These are phyloP conservation scores for Hyaena hyaena DNA, from an alignment of 2,113 vertebrate species.

Conservation along the genomic window DNA sequence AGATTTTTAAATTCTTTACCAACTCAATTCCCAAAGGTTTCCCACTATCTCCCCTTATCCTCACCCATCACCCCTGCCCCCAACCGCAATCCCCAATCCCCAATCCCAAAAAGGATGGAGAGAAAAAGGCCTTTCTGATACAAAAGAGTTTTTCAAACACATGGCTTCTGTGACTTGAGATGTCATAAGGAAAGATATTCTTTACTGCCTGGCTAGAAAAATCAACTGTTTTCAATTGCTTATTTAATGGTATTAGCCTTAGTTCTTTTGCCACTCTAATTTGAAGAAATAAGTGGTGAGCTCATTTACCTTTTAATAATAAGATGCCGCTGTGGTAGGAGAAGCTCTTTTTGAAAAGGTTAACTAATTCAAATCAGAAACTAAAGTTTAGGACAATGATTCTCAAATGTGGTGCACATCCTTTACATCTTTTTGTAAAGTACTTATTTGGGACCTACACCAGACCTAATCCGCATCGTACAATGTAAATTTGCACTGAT, in stretches of 20 bases:
- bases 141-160: slow-evolving; percentile 52
- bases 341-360: neutral
- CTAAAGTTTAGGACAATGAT: slow-evolving; percentile 34
- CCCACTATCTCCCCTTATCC: no score
- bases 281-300: slow-evolving; percentile 48
- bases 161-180: slow-evolving; percentile 11
- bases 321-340: neutral
- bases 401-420: neutral
- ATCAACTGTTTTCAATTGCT: slow-evolving; percentile 46
- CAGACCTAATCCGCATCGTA: slow-evolving; percentile 5
- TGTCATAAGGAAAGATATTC: neutral
- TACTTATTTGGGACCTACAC: neutral
- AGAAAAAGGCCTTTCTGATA: neutral
- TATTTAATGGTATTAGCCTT: slow-evolving; percentile 50
- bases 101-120: neutral
- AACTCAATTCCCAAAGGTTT: slow-evolving; percentile 1
- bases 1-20: slow-evolving; percentile 5
- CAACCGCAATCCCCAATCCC: neutral
- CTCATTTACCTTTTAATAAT: slow-evolving; percentile 56
- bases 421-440: neutral
- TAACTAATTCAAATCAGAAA: slow-evolving; percentile 41
- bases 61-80: neutral
- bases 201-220: slow-evolving; percentile 27
- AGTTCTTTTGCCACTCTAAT: slow-evolving; percentile 35
- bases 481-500: neutral